Conservation (phyloP, 2,888 invertebrate species). For the Saturnia pavonia region DNA sequence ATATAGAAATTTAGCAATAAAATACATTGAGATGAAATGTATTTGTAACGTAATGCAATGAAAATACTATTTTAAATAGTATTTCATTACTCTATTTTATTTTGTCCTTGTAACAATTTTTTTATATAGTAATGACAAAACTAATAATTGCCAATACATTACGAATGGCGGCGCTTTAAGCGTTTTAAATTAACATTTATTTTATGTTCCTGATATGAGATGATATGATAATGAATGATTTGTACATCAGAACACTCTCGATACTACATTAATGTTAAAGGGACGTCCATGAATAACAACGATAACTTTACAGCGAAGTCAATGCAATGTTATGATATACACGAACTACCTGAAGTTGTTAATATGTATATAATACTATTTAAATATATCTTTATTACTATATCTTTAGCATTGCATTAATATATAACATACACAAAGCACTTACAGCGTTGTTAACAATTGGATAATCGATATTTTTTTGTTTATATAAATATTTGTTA, state of each 20-base stretch:
- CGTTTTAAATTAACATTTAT: constrained; percentile 37
- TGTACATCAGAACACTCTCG: constrained; percentile 60
- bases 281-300: neutral
- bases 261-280: constrained; percentile 13
- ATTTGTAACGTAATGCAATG: neutral
- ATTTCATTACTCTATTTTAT: neutral
- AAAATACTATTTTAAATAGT: neutral
- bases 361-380: constrained; percentile 47
- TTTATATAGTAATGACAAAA: neutral
- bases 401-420: constrained; percentile 39
- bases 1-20: constrained; percentile 1
- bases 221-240: constrained; percentile 78
- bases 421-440: constrained; percentile 54
- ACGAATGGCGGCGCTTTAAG: constrained; percentile 2
- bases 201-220: constrained; percentile 60
- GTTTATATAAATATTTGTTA: constrained; percentile 58
- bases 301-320: neutral
- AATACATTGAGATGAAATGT: neutral
- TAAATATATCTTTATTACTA: constrained; percentile 32
- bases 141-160: neutral
- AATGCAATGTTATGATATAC: neutral
- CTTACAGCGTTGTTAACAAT: constrained; percentile 44
- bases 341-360: constrained; percentile 28
- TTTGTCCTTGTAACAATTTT: neutral
- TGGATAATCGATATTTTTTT: constrained; percentile 44